Conservation (phyloP, 2,888 invertebrate species). For the Harmothoe impar region DNA sequence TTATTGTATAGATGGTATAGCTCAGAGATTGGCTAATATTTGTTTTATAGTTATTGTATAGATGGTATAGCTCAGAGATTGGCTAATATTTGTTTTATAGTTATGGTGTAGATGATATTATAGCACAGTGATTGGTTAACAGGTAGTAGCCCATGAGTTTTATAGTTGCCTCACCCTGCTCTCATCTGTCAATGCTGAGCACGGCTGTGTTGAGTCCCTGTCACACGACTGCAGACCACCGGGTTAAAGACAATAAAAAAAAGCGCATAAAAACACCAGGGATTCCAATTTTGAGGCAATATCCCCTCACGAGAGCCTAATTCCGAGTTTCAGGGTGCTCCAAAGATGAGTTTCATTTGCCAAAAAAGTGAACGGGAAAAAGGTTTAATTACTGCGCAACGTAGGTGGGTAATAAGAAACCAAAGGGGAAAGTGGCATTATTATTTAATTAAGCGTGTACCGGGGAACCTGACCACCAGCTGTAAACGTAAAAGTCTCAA, state of each 20-base stretch:
- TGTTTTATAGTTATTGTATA: too few relatives aligned
- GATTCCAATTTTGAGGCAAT: background rate
- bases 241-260: background rate
- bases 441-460: background rate
- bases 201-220: background rate
- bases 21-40: too few relatives aligned
- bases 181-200: too few relatives aligned
- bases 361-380: background rate
- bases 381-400: background rate
- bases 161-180: too few relatives aligned
- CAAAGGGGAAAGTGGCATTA: background rate
- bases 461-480: background rate
- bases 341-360: background rate
- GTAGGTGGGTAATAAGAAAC: conserved; percentile 2
- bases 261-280: background rate
- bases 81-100: too few relatives aligned
- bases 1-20: too few relatives aligned
- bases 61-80: too few relatives aligned
- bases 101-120: too few relatives aligned
- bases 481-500: too few relatives aligned
- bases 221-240: background rate
- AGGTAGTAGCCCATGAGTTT: too few relatives aligned
- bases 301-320: background rate
- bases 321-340: background rate
- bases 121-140: too few relatives aligned